Conservation (phyloP, 2,888 invertebrate genomes). For the Neoascia interrupta region DNA sequence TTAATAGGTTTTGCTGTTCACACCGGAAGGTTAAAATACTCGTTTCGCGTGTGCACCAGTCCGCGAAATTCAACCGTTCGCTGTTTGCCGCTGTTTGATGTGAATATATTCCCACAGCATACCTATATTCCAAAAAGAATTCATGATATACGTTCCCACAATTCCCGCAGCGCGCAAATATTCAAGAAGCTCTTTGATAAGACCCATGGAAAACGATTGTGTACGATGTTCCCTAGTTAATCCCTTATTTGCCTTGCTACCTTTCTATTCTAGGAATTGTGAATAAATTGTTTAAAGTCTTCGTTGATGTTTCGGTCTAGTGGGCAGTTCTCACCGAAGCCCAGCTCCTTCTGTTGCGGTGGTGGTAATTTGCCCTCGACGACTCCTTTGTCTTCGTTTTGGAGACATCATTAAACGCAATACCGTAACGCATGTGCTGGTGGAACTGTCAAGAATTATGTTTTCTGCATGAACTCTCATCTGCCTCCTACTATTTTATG, state of each 20-base stretch:
- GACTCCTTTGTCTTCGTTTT: slow-evolving; percentile 35
- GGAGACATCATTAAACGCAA: slow-evolving; percentile 54
- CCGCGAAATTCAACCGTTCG: slow-evolving; percentile 48
- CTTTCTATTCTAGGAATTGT: slow-evolving; percentile 28
- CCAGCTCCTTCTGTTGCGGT: not conserved
- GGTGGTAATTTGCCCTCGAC: slow-evolving; percentile 27
- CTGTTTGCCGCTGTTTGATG: too few species aligned
- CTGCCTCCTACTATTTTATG: slow-evolving; percentile 15
- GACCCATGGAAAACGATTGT: slow-evolving; percentile 41
- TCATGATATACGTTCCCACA: slow-evolving; percentile 51
- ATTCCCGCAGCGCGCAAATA: slow-evolving; percentile 26
- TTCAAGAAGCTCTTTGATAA: slow-evolving; percentile 57
- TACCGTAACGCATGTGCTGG: slow-evolving; percentile 42
- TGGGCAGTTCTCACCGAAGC: slow-evolving; percentile 52
- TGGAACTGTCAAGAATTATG: slow-evolving; percentile 55
- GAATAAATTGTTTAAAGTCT: slow-evolving; percentile 40
- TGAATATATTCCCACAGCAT: slow-evolving; percentile 53
- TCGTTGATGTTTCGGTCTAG: slow-evolving; percentile 51
- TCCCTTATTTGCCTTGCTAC: slow-evolving; percentile 33
- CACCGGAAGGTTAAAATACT: slow-evolving; percentile 56
- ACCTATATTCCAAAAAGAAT: slow-evolving; percentile 43
- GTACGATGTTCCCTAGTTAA: slow-evolving; percentile 35
- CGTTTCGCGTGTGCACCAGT: slow-evolving; percentile 42
- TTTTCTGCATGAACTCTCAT: slow-evolving; percentile 63
- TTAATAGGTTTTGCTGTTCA: slow-evolving; percentile 23